Evolutionary conservation across 2,113 vertebrate genomes (phyloP), one percentile per base, ranked within the genome.

Genomic region (Poecile atricapillus): DNA sequence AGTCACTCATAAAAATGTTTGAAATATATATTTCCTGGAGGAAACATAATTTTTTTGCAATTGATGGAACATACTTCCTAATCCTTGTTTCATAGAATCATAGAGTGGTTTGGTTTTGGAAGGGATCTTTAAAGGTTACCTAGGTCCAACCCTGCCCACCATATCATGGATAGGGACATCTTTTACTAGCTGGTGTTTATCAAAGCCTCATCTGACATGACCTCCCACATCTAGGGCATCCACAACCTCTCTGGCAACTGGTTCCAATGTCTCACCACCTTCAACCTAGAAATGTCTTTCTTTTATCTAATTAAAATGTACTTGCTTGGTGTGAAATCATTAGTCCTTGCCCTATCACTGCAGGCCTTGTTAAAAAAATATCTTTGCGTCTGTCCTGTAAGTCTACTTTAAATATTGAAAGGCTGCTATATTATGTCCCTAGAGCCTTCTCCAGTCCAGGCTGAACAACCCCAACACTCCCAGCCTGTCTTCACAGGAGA

Each of bases 111-210:
- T 78, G 11, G 8, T 12, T 75, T 82, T 79, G 60, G n/a, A 90
- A 85, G 8, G 9, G 15, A 39, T 9, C 14, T 85, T 70, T 67
- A 59, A 41, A 71, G 52, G 13, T 67, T 3, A 23, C 41, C 9
- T 33, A 52, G 30, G 27, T 68, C 22, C 7, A 79, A 2, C 11
- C 19, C 33, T 67, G 33, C 33, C 4, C 4, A 15, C 13, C 2
- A 41, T 14, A 10, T 44, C 0, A 0, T 28, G 13, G 10, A 5
- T 17, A 64, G 18, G 25, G 53, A 43, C 6, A 22, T 49, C n/a
- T 74, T 60, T 37, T 14, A 28, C 13, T 25, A n/a, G 15, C 22
- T 19, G 0, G 0, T 11, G 33, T 58, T 71, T 16, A 17, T 70
- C 22, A 67, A 21, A 79, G 25, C 15, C 5, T 39, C 4, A 6